Evolutionary conservation across 2,797 vertebrate genomes (phyloP), one percentile per base, ranked within the genome.

Genomic region (Pseudomugil tenellus): DNA sequence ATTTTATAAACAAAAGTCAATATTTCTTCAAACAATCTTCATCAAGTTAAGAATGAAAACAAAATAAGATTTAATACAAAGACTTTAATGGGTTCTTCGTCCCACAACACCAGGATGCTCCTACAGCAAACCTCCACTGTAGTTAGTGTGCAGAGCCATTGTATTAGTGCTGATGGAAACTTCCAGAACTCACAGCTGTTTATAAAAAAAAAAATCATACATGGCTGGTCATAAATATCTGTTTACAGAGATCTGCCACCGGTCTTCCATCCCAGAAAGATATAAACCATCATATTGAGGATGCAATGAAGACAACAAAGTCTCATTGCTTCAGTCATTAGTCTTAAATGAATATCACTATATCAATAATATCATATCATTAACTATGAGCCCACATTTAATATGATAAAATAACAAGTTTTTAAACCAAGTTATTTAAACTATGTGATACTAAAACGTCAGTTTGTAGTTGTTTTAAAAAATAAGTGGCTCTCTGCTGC

Each of bases 401-500:
- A 7, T 25, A 23, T 48, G 2, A 56, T 10, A 48, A 26, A 54
- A 46, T 34, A 28, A 3, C 35, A 34, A 11, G 8, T 25, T 28
- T 34, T 6, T 0, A 19, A 32, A 49, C 4, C 13, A 13, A 43
- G 37, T 14, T 0, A 26, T n/a, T 63, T 21, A 52, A 51, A 58
- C 58, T 1, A 48, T 1, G 41, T 53, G 17, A 29, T 39, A 48
- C 13, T 28, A 52, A 52, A 52, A 28, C 2, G 1, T 3, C 4
- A 26, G 11, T 23, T 16, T 52, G 23, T 26, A 28, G 49, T 52
- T 26, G 13, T 52, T n/a, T n/a, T 25, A 1, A 1, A 6, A 21
- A 21, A 49, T 28, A 49, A 37, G 57, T 57, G 28, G 51, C 76
- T 34, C 59, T 86, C 68, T 91, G 81, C 87, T 87, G 86, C 76